Conservation (phyloP, 2,797 vertebrate species). For the Intellagama lesueurii region DNA sequence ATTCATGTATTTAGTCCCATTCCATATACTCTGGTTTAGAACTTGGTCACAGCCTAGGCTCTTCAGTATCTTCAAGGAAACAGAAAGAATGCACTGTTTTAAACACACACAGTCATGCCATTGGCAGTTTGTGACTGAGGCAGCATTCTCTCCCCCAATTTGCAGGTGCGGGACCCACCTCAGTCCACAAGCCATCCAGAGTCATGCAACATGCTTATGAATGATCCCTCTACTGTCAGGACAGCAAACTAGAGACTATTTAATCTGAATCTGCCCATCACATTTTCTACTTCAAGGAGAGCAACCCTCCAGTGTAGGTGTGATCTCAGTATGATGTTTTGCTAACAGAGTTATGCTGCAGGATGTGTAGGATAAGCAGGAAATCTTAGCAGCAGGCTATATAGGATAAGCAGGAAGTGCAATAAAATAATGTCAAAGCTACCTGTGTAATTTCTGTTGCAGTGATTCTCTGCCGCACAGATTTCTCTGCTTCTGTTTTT, state of each 20-base stretch:
- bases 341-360: background rate
- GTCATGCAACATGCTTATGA: background rate
- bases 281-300: background rate
- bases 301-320: background rate
- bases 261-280: background rate
- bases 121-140: no score
- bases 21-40: background rate
- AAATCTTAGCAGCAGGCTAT: background rate
- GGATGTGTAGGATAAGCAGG: no score
- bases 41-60: background rate
- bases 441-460: conserved; percentile 81
- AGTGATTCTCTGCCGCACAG: conserved; percentile 71
- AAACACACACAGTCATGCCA: background rate
- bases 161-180: no score
- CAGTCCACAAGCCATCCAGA: no score
- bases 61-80: background rate
- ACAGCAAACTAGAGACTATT: background rate
- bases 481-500: conserved; percentile 81
- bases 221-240: background rate
- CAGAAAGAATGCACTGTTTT: background rate
- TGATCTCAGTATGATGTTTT: background rate
- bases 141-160: no score
- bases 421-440: conserved; percentile 21
- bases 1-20: background rate
- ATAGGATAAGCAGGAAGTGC: background rate